phyloP scores from a whole-genome alignment of 1,140 invertebrate species.

The Magallana ariakensis region DNA sequence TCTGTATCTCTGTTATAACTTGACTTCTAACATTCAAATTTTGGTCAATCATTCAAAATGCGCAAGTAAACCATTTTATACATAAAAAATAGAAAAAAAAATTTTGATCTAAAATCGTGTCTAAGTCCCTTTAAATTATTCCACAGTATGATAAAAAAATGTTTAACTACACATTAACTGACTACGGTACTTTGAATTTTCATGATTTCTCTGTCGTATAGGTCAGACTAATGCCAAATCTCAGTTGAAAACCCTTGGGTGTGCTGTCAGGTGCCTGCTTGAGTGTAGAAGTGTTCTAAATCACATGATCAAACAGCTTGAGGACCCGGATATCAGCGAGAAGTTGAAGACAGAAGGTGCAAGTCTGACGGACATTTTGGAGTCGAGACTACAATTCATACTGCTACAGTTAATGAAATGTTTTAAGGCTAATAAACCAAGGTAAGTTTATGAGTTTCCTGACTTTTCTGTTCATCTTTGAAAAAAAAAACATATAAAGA shows the following conservation, averaged over 20 bases:
- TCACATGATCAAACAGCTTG: constrained; percentile 55
- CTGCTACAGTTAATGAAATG: constrained; percentile 59
- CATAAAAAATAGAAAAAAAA: too few relatives aligned
- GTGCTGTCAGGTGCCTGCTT: constrained; percentile 41
- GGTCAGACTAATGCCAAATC: constrained; percentile 49
- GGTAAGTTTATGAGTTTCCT: constrained; percentile 17
- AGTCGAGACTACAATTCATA: constrained; percentile 58
- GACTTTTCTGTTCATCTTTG: too few relatives aligned
- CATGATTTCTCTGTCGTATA: background rate
- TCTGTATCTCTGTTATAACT: too few relatives aligned
- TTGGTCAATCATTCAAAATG: too few relatives aligned
- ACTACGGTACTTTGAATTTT: too few relatives aligned
- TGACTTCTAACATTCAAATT: too few relatives aligned
- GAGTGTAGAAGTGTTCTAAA: constrained; percentile 53
- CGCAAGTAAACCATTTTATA: too few relatives aligned
- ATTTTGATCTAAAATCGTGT: too few relatives aligned
- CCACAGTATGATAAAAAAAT: too few relatives aligned
- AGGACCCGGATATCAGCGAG: constrained; percentile 53
- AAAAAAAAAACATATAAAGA: too few relatives aligned
- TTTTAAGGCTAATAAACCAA: constrained; percentile 44
- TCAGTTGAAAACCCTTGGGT: constrained; percentile 41
- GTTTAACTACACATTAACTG: too few relatives aligned
- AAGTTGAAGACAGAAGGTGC: constrained; percentile 66
- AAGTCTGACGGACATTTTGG: constrained; percentile 56
- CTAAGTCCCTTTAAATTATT: too few relatives aligned